A percentile compares a stretch with the other conserved stretches of the same genome.
Conservation (phyloP, 2,113 vertebrate genomes). For the Osmerus mordax region DNA sequence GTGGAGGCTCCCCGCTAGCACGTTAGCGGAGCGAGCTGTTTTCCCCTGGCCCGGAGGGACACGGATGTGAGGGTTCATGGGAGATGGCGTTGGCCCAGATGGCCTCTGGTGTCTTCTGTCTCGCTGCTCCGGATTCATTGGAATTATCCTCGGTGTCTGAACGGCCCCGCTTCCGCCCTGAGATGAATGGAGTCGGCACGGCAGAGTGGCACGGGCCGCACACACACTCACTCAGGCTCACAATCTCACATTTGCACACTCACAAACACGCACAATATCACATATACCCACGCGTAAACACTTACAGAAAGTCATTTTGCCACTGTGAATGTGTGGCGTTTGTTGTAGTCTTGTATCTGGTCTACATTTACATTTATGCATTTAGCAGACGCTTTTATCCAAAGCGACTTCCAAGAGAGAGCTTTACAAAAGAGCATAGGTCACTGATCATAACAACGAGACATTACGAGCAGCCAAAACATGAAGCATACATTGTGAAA, state of each 20-base stretch:
- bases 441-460: too few species aligned
- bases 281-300: neutral
- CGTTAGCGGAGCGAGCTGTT: conserved; percentile 45
- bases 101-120: conserved; percentile 28
- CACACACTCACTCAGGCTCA: neutral
- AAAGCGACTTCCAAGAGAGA: too few species aligned
- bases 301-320: neutral
- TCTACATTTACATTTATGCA: too few species aligned
- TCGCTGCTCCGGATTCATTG: conserved; percentile 35
- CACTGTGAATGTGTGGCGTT: too few species aligned
- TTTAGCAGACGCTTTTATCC: too few species aligned
- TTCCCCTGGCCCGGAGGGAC: neutral
- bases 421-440: too few species aligned
- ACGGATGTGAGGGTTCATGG: neutral
- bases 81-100: conserved; percentile 34
- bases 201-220: neutral
- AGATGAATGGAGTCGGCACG: neutral
- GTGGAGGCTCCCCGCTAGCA: conserved; percentile 27
- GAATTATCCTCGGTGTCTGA: conserved; percentile 37
- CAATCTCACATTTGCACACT: neutral
- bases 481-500: too few species aligned
- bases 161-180: conserved; percentile 2
- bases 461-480: too few species aligned
- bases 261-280: neutral
- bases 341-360: neutral